Evolutionary conservation across 1,140 invertebrate genomes (phyloP).

Genomic region (Lepidurus arcticus): DNA sequence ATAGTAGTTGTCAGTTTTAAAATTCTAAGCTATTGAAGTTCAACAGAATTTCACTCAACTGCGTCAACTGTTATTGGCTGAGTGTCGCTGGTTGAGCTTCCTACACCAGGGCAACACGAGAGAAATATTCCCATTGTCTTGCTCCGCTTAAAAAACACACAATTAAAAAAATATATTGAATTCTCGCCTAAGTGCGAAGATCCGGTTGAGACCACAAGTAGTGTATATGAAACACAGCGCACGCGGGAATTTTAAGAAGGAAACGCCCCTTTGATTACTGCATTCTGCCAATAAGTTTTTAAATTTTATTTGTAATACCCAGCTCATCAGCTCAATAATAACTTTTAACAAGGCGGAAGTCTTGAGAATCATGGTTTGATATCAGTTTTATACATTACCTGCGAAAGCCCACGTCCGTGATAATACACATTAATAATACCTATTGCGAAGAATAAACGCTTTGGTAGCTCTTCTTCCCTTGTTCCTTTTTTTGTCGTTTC

Average conservation of each 20-base stretch:
- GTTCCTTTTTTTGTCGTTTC: no score
- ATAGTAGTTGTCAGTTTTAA: neutral
- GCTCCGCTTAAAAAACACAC: neutral
- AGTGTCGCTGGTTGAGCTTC: neutral
- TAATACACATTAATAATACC: no score
- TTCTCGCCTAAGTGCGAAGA: neutral
- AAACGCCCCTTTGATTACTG: neutral
- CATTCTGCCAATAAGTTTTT: neutral
- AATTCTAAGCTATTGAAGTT: no score
- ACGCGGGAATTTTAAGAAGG: neutral
- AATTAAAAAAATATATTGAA: neutral
- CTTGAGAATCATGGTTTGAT: neutral
- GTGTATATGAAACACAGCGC: neutral
- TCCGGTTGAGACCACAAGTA: no score
- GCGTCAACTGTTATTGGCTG: neutral
- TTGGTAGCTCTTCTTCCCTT: no score
- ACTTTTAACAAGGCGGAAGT: neutral
- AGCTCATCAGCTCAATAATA: neutral
- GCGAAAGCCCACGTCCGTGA: no score
- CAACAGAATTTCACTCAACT: neutral
- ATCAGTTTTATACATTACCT: neutral
- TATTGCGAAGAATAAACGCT: no score
- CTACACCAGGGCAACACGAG: neutral
- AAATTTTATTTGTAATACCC: neutral
- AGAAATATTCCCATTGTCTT: neutral